Evolutionary conservation across 2,113 vertebrate species (phyloP).

Genomic region (Ariopsis seemanni): DNA sequence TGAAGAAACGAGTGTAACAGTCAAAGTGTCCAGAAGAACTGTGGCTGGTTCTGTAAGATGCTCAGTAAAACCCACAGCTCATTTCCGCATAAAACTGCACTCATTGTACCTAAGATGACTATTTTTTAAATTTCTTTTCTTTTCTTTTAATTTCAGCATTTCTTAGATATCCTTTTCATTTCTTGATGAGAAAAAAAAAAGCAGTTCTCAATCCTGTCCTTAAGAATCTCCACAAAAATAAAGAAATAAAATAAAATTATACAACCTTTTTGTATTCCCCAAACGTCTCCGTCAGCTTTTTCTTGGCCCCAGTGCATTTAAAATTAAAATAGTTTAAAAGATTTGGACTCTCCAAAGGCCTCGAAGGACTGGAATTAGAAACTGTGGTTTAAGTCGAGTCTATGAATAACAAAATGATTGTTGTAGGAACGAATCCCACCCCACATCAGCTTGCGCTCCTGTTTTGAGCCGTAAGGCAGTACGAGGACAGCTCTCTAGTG

Average conservation of each 20-base stretch:
- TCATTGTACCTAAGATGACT: too few relatives aligned
- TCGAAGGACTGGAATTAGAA: not conserved
- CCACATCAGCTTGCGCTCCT: not conserved
- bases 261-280: not conserved
- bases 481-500: conserved; percentile 25
- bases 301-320: not conserved
- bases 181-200: conserved; percentile 23
- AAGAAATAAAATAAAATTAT: not conserved
- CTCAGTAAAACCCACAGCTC: too few relatives aligned
- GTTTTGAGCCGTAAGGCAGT: conserved; percentile 14
- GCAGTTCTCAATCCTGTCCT: not conserved
- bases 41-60: too few relatives aligned
- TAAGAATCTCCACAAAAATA: not conserved
- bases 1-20: too few relatives aligned
- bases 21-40: too few relatives aligned
- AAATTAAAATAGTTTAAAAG: not conserved
- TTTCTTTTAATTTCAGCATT: too few relatives aligned
- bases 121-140: too few relatives aligned
- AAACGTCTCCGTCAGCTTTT: not conserved
- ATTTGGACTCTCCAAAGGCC: not conserved
- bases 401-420: conserved; percentile 31
- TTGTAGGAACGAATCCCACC: not conserved
- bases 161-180: too few relatives aligned
- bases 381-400: conserved; percentile 7
- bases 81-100: too few relatives aligned